phyloP scores from a whole-genome alignment of 1,140 invertebrate genomes.

The Drosophila mayri region DNA sequence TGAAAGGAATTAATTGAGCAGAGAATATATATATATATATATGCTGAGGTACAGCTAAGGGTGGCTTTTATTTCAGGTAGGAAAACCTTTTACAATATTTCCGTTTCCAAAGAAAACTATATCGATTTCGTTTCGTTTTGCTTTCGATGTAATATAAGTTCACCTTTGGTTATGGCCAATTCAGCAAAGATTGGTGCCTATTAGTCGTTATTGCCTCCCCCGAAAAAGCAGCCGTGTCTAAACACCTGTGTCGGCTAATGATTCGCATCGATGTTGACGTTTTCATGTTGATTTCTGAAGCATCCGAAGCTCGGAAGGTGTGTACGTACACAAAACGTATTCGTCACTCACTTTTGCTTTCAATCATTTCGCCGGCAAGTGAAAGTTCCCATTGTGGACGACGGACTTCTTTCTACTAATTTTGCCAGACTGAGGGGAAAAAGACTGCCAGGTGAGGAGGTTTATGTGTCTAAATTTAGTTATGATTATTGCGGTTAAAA shows the following conservation, averaged over 20 bases:
- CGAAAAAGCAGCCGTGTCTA: constrained; percentile 13
- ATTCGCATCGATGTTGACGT: constrained; percentile 44
- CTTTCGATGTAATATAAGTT: constrained; percentile 23
- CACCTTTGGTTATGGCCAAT: constrained; percentile 49
- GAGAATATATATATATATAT: neutral
- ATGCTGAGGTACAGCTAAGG: constrained; percentile 17
- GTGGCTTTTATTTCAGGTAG: constrained; percentile 29
- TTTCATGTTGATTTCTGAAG: constrained; percentile 21
- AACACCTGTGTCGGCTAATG: constrained; percentile 53
- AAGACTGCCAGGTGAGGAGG: neutral
- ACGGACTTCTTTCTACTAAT: constrained; percentile 61
- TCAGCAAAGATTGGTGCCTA: constrained; percentile 24
- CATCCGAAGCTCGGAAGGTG: constrained; percentile 20
- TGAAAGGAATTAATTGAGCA: constrained; percentile 73
- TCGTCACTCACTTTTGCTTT: constrained; percentile 70
- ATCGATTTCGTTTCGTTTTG: constrained; percentile 30
- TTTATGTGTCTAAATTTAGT: constrained; percentile 4
- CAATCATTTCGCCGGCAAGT: constrained; percentile 61
- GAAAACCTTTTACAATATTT: neutral
- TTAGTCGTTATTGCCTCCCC: constrained; percentile 6
- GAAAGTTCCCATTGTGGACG: constrained; percentile 59
- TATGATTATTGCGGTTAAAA: constrained; percentile 16
- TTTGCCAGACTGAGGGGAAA: constrained; percentile 25
- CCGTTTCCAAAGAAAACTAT: neutral
- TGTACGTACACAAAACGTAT: constrained; percentile 43